phyloP scores from a whole-genome alignment of 2,113 vertebrate species.

The Platichthys flesus region DNA sequence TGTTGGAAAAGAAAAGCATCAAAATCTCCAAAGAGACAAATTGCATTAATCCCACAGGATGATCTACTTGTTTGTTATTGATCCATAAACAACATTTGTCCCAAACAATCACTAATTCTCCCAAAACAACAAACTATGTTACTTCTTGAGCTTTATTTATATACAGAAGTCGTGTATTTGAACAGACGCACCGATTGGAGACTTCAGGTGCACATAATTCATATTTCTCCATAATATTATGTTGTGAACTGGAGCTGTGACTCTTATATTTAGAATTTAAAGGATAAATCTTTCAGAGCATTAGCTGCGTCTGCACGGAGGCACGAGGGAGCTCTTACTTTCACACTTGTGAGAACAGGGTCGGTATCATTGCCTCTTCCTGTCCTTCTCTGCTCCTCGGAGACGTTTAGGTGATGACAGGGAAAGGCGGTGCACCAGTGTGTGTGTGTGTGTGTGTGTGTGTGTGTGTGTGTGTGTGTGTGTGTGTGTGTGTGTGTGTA shows the following conservation, averaged over 20 bases:
- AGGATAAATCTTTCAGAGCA: not conserved
- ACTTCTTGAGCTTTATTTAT: too few relatives aligned
- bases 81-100: too few relatives aligned
- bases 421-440: not conserved
- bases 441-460: not conserved
- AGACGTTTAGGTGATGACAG: conserved; percentile 14
- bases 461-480: not conserved
- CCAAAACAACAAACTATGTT: too few relatives aligned
- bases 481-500: not conserved
- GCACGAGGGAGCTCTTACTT: conserved; percentile 8
- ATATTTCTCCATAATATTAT: too few relatives aligned
- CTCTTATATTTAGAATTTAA: not conserved
- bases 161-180: too few relatives aligned
- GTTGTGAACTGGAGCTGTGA: conserved; percentile 1
- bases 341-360: conserved; percentile 13
- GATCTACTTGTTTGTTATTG: too few relatives aligned
- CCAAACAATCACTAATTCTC: too few relatives aligned
- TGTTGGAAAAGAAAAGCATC: too few relatives aligned
- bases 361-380: conserved; percentile 19
- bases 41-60: too few relatives aligned
- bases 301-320: not conserved
- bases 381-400: not conserved
- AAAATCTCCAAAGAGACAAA: too few relatives aligned
- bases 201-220: too few relatives aligned
- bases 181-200: too few relatives aligned